Evolutionary conservation across 1,140 invertebrate species (phyloP), one percentile per base, ranked within the genome.

Genomic region (Amyelois transitella): DNA sequence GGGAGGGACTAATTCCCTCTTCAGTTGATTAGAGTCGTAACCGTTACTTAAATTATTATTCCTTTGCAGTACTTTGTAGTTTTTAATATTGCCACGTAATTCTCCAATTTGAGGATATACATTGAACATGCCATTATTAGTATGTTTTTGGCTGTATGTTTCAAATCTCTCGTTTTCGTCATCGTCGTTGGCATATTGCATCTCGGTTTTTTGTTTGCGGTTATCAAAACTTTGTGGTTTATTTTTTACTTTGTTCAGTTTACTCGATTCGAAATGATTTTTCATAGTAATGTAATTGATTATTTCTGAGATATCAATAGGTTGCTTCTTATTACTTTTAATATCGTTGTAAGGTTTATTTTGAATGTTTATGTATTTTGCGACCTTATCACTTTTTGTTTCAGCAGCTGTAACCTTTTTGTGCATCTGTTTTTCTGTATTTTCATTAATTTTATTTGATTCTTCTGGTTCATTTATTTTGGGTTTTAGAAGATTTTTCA

Each of bases 61-160:
- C 19, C 84, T 69, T 58, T 85, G 81, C 14, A 88, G 59, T 22
- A 82, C 69, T 72, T 88, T 88, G 28, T 88, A 88, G 55, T 84
- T 88, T 69, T 82, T 88, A 24, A 85, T 76, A 12, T 77, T 64
- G 10, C 82, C 80, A 14, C 70, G 72, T 43, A 84, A 53, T 61
- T 82, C 79, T 47, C 77, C 67, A 43, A 10, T 4, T 48, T 48
- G 45, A 48, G 72, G 66, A 22, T 78, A 67, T 19, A 63, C 60
- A 44, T 63, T 53, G 49, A 51, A 73, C 8, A 67, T 51, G 24
- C 60, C 53, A 19, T 68, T 62, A 47, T 66, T 60, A 2, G 51
- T 55, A 25, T 47, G 54, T 47, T 58, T 54, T 44, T 51, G 6
- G 21, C 18, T 25, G 25, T 51, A 43, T 18, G 70, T 52, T 49